Conservation (phyloP, 23 tunicate genomes). For the Ciona savignyi region DNA sequence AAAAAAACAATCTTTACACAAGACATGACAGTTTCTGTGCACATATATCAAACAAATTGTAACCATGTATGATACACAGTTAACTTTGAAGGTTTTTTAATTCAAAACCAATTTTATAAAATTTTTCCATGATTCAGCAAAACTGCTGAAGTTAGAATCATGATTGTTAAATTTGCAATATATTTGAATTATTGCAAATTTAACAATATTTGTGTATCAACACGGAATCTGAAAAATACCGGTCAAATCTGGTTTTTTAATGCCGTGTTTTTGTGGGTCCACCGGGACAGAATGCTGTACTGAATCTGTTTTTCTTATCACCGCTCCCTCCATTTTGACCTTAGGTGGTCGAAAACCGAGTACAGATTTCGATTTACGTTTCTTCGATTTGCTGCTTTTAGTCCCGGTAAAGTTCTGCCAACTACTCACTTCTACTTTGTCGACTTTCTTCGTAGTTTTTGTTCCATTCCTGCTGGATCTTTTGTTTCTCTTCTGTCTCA, state of each 20-base stretch:
- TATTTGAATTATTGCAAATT: background rate
- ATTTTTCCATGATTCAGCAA: no score
- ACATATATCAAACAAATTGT: no score
- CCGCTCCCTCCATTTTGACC: conserved; percentile 63
- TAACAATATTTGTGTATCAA: background rate
- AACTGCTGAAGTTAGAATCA: background rate
- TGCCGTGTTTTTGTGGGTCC: background rate
- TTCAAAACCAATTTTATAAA: no score
- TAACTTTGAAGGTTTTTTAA: no score
- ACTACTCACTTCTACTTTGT: conserved; percentile 77
- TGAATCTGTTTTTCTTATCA: background rate
- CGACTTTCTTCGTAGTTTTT: conserved; percentile 95
- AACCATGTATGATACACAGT: no score
- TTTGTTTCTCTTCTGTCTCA: conserved; percentile 62
- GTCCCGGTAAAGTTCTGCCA: conserved; percentile 79
- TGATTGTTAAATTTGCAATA: background rate
- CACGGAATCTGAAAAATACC: background rate
- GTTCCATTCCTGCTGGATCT: conserved; percentile 92
- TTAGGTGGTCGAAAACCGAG: conserved; percentile 71
- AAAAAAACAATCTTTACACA: no score
- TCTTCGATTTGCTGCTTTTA: conserved; percentile 34
- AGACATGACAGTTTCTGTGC: no score
- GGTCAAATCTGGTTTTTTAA: background rate
- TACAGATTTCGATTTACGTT: conserved; percentile 17
- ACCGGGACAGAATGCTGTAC: background rate